Evolutionary conservation across 2,113 vertebrate genomes (phyloP).

Genomic region (Ciconia stormi): DNA sequence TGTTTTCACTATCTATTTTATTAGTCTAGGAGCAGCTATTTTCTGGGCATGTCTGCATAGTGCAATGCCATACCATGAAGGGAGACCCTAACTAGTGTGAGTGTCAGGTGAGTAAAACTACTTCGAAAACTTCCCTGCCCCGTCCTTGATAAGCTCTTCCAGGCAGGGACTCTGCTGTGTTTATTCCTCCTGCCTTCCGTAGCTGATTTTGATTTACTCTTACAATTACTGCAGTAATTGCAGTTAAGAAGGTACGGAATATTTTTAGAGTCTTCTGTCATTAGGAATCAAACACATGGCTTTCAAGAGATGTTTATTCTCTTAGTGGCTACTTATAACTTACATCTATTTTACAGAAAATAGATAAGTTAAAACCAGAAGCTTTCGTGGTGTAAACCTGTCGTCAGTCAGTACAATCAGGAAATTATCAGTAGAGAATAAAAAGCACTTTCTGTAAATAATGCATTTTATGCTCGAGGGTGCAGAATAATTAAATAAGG

Average conservation of each 20-base stretch:
- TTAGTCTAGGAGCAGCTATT: neutral
- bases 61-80: neutral
- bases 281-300: neutral
- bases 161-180: neutral
- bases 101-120: neutral
- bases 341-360: neutral
- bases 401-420: neutral
- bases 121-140: neutral
- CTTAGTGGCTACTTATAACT: neutral
- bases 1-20: neutral
- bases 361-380: neutral
- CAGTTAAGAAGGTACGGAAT: neutral
- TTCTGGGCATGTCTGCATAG: neutral
- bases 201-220: neutral
- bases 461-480: conserved; percentile 26
- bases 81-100: neutral
- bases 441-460: neutral
- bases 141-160: neutral
- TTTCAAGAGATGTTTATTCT: neutral
- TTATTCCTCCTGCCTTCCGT: neutral
- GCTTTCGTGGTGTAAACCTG: neutral
- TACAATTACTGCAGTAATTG: neutral
- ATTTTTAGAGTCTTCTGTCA: neutral
- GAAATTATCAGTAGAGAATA: neutral
- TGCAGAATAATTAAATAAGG: conserved; percentile 36